Percentiles rank a stretch among this genome's conserved stretches.
Evolutionary conservation across 1,140 invertebrate species (phyloP).

Genomic region (Drosophila willistoni): DNA sequence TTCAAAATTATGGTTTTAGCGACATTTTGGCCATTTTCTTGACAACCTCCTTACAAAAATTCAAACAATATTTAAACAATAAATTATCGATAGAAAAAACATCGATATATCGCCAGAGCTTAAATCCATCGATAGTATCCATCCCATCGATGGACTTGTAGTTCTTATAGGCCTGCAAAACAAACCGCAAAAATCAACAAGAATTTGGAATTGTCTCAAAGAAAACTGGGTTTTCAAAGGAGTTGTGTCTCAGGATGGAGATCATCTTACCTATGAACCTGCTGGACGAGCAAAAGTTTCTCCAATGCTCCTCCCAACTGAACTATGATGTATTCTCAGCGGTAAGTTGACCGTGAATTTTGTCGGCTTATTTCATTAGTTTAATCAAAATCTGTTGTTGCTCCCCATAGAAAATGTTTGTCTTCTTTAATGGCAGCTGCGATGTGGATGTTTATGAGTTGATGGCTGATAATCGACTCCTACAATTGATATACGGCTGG

Average conservation of each 20-base stretch:
- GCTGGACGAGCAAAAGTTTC: slow-evolving; percentile 53
- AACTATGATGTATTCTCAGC: slow-evolving; percentile 66
- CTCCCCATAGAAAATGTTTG: slow-evolving; percentile 63
- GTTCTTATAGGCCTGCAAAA: too few relatives aligned
- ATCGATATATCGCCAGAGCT: too few relatives aligned
- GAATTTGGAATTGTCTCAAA: too few relatives aligned
- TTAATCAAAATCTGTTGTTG: neutral
- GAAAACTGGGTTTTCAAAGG: too few relatives aligned
- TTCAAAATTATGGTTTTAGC: too few relatives aligned
- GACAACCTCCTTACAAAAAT: too few relatives aligned
- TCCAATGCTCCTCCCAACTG: slow-evolving; percentile 45
- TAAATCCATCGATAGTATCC: too few relatives aligned
- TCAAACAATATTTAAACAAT: too few relatives aligned
- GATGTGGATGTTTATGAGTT: slow-evolving; percentile 75
- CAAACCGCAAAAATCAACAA: too few relatives aligned
- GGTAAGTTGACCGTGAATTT: slow-evolving; percentile 28
- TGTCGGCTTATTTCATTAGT: neutral
- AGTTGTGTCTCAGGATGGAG: slow-evolving; percentile 39
- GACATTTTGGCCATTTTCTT: too few relatives aligned
- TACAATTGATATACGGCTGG: slow-evolving; percentile 69
- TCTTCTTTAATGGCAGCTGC: slow-evolving; percentile 45
- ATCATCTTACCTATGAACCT: slow-evolving; percentile 45
- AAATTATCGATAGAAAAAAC: too few relatives aligned
- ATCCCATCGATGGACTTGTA: too few relatives aligned
- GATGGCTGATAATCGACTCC: slow-evolving; percentile 62